These are phyloP conservation scores for Holcopasites calliopsidis DNA, from an alignment of 1,140 invertebrate species.

Conservation along the genomic window DNA sequence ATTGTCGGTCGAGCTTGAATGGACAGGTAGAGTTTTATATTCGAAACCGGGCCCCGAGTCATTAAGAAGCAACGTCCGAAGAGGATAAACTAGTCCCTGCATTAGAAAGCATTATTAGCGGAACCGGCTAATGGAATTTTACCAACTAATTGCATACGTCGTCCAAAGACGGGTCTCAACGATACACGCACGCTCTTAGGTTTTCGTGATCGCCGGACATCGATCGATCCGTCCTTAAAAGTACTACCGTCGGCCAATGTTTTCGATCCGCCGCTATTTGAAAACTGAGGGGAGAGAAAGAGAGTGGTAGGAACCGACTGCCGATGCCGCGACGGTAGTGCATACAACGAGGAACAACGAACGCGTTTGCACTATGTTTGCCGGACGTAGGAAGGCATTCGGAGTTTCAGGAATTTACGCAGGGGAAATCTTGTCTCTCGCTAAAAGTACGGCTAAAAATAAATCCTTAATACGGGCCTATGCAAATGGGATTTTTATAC, in stretches of 20 bases:
- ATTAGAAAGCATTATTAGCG: too few species aligned
- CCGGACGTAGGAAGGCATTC: neutral
- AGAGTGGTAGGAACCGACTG: neutral
- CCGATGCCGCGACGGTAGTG: neutral
- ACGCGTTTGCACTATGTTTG: neutral
- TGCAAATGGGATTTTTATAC: conserved; percentile 60
- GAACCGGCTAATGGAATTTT: neutral
- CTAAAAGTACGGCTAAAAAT: conserved; percentile 18
- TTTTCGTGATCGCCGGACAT: too few species aligned
- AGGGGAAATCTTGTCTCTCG: neutral
- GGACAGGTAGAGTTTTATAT: too few species aligned
- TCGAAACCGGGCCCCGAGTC: too few species aligned
- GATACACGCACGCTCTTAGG: too few species aligned
- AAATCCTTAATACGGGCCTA: conserved; percentile 52
- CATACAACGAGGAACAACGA: neutral
- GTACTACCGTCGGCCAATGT: conserved; percentile 13
- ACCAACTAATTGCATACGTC: neutral
- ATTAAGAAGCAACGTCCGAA: too few species aligned
- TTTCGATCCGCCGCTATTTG: neutral
- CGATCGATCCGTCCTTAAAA: conserved; percentile 16
- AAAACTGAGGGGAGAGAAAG: neutral
- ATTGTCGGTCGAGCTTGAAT: conserved; percentile 41
- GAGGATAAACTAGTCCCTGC: too few species aligned
- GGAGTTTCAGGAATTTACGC: conserved; percentile 17
- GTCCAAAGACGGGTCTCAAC: conserved; percentile 1